A percentile compares a stretch with the other conserved stretches of the same genome.
Evolutionary conservation across 1,140 invertebrate species (phyloP).

Genomic region (Rhopalosiphum maidis): DNA sequence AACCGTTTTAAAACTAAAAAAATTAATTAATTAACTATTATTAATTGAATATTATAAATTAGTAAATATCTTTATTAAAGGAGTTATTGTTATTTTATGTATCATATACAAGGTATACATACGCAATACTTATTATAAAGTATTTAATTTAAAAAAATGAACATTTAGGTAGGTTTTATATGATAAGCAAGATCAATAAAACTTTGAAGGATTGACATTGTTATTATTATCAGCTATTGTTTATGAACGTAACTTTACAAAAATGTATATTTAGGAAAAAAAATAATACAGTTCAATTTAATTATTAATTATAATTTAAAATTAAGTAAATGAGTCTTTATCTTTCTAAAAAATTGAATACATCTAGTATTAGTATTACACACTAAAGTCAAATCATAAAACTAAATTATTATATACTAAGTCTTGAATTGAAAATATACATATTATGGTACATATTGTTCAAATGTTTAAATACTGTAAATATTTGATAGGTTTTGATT

Average conservation of each 20-base stretch:
- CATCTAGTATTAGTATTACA: constrained; percentile 51
- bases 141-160: neutral
- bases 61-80: no score
- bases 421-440: constrained; percentile 30
- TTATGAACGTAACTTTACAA: neutral
- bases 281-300: neutral
- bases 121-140: no score
- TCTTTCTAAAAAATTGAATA: constrained; percentile 15
- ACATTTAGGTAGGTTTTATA: neutral
- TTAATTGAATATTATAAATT: no score
- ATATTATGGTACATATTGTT: neutral
- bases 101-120: no score
- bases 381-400: constrained; percentile 20
- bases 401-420: constrained; percentile 40
- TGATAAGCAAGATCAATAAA: neutral
- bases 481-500: constrained; percentile 35
- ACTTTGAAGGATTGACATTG: neutral
- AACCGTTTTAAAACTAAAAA: no score
- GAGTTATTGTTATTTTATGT: no score
- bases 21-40: no score
- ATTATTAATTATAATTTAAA: constrained; percentile 17
- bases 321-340: constrained; percentile 41
- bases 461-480: constrained; percentile 6
- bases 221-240: neutral
- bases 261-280: constrained; percentile 16